Percentiles rank a stretch among this genome's conserved stretches.
Evolutionary conservation across 2,888 invertebrate species (phyloP).

Genomic region (Norana najaformis): DNA sequence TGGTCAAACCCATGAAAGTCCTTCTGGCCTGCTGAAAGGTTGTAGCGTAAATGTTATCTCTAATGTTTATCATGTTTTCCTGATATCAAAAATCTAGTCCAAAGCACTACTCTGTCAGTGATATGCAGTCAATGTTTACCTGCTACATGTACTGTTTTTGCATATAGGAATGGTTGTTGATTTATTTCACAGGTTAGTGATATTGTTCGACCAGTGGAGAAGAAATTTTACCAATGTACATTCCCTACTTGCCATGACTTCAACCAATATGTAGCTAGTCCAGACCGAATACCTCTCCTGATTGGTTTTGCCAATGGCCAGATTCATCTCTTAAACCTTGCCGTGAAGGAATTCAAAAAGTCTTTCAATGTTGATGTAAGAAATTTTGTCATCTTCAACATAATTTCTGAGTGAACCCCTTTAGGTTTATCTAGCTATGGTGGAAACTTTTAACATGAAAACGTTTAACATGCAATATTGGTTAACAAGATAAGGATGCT

Average conservation of each 20-base stretch:
- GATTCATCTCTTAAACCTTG: conserved; percentile 94
- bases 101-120: no score
- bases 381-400: conserved; percentile 5
- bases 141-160: background rate
- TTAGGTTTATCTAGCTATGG: background rate
- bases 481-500: no score
- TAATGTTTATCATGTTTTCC: no score
- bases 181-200: conserved; percentile 77
- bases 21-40: no score
- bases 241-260: conserved; percentile 99
- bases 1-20: no score
- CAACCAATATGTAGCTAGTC: conserved; percentile 69
- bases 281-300: conserved; percentile 82
- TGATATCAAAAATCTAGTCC: no score
- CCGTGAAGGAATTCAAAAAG: conserved; percentile 90
- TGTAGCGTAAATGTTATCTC: no score
- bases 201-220: conserved; percentile 93
- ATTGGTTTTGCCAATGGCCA: conserved; percentile 98
- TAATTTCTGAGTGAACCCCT: background rate
- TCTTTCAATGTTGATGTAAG: conserved; percentile 95
- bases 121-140: background rate
- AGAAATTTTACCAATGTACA: conserved; percentile 96
- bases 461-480: no score
- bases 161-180: background rate
- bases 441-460: no score